These are phyloP conservation scores for Sarcophilus harrisii DNA, from an alignment of 2,797 vertebrate species.

Conservation along the genomic window DNA sequence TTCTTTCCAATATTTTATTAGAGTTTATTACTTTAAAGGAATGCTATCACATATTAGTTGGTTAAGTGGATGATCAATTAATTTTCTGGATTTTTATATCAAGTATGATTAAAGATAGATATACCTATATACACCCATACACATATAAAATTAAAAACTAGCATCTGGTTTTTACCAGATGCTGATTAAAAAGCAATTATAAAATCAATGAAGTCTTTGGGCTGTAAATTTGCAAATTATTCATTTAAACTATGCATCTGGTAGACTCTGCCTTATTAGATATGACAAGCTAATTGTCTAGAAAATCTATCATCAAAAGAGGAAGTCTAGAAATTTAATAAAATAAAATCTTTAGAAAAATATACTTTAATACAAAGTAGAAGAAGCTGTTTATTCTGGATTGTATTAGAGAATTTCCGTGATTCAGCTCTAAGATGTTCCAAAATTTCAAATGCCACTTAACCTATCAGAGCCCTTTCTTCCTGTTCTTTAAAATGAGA, in stretches of 20 bases:
- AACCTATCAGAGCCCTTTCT: background rate
- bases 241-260: slow-evolving; percentile 69
- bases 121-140: background rate
- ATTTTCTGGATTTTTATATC: background rate
- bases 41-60: background rate
- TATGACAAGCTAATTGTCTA: slow-evolving; percentile 57
- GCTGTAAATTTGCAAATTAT: slow-evolving; percentile 74
- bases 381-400: background rate
- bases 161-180: slow-evolving; percentile 79
- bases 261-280: slow-evolving; percentile 70
- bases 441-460: background rate
- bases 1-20: background rate
- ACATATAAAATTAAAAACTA: slow-evolving; percentile 59
- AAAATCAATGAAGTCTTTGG: slow-evolving; percentile 82
- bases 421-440: background rate
- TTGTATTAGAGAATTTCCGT: background rate
- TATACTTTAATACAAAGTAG: background rate
- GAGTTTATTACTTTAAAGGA: background rate
- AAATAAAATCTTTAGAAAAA: background rate
- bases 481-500: background rate
- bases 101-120: background rate
- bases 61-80: background rate
- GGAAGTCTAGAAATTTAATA: background rate
- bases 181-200: slow-evolving; percentile 76
- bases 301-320: background rate